Conservation (phyloP, 2,797 vertebrate species). For the Lates japonicus region DNA sequence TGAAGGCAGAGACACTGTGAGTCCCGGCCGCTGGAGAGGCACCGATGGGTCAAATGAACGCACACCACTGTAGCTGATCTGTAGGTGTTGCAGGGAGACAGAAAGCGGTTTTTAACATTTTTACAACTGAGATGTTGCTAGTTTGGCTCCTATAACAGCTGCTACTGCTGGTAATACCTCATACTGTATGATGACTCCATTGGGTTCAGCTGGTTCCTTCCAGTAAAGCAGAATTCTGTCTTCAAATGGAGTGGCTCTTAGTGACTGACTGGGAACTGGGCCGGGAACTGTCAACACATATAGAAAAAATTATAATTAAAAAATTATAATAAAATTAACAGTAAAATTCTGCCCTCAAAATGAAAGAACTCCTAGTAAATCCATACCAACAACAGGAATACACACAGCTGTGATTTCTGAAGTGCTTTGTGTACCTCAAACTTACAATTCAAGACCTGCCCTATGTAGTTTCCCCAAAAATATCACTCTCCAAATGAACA, state of each 20-base stretch:
- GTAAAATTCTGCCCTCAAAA: constrained; percentile 4
- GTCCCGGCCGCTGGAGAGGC: constrained; percentile 91
- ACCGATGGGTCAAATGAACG: constrained; percentile 97
- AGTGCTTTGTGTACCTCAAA: neutral
- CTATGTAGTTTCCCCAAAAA: neutral
- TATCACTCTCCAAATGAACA: neutral
- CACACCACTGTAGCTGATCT: constrained; percentile 96
- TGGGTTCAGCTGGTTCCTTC: constrained; percentile 97
- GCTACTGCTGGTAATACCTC: constrained; percentile 75
- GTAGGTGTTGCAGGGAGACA: constrained; percentile 48
- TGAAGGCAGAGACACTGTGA: constrained; percentile 92
- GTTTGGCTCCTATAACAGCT: neutral
- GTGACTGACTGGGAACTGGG: constrained; percentile 92
- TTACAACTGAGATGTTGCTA: neutral
- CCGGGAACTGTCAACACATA: constrained; percentile 90
- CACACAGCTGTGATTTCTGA: constrained; percentile 5
- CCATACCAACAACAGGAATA: constrained; percentile 18
- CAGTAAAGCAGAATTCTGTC: constrained; percentile 97
- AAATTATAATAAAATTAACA: constrained; percentile 20
- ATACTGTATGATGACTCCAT: constrained; percentile 96
- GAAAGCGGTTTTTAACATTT: neutral
- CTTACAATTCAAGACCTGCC: neutral
- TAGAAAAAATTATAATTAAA: constrained; percentile 28
- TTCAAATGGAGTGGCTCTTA: constrained; percentile 96
- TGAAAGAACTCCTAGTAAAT: constrained; percentile 13